Conservation (phyloP, 1,140 invertebrate genomes). For the Triops longicaudatus region DNA sequence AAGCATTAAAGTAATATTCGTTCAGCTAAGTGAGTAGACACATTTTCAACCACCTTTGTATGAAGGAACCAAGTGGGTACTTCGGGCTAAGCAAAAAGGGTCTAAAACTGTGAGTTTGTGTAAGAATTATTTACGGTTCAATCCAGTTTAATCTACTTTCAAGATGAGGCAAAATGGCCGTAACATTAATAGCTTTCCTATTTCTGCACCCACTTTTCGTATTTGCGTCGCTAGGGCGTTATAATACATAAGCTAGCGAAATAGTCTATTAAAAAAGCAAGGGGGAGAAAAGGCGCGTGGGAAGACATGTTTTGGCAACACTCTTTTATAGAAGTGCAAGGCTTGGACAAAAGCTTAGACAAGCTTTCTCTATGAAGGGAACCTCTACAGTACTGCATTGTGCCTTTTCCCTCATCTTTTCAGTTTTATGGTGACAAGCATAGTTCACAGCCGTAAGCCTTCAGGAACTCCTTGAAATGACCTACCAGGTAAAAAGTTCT, state of each 20-base stretch:
- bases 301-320: constrained; percentile 15
- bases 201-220: neutral
- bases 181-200: too few species aligned
- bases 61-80: too few species aligned
- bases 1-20: too few species aligned
- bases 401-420: neutral
- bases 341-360: neutral
- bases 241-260: neutral
- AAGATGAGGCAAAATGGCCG: too few species aligned
- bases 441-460: neutral
- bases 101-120: too few species aligned
- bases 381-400: neutral
- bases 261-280: constrained; percentile 6
- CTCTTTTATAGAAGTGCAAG: neutral
- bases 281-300: neutral
- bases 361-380: neutral
- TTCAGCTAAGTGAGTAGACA: too few species aligned
- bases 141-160: too few species aligned
- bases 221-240: neutral
- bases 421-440: neutral
- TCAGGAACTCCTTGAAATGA: neutral
- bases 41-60: too few species aligned
- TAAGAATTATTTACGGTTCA: too few species aligned
- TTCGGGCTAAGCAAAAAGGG: too few species aligned
- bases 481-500: constrained; percentile 2